Evolutionary conservation across 1,140 invertebrate genomes (phyloP), one percentile per base, ranked within the genome.

Genomic region (Liolophura sinensis): DNA sequence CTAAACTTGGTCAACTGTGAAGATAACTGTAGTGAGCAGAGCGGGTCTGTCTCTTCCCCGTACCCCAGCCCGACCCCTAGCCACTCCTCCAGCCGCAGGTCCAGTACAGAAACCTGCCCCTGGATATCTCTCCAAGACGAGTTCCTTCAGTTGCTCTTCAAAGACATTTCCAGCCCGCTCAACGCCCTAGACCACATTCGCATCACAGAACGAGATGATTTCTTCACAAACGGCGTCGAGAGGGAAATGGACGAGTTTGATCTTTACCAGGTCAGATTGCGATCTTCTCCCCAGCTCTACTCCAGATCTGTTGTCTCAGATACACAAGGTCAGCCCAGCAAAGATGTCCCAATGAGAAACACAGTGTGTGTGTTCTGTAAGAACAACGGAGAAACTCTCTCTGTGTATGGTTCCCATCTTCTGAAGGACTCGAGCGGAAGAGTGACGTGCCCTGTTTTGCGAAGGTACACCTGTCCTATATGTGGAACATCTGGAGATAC

Each of bases 371-470:
- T 75, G 24, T 88, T 89, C 64, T 89, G 88, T 65, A 81, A 83
- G 4, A 87, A 86, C 60, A 89, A 89, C 79, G 87, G 87, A 3
- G 87, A 89, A 72, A 74, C 77, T 6, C 71, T 79, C 6, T 50
- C 74, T 11, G 82, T 88, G 11, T 88, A 86, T 67, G 76, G 76
- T 59, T 83, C 75, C 4, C 88, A 89, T 74, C 56, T 62, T 16
- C 56, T 84, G n/a, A 78, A 78, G 57, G 81, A 85, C 64, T 46
- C 31, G 0, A 65, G 70, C 15, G 73, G 74, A 0, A 79, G 84
- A 9, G 83, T 88, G 0, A 81, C 76, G 0, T 89, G 88, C 61
- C 88, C 88, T 0, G 84, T 89, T 48, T 70, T 89, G 49, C 65
- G 84, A 31, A 82, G 77, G 14, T 84, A 87, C 73, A 76, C 79